phyloP scores from a whole-genome alignment of 2,888 invertebrate species.

The Chaetogeoica ovagalla region DNA sequence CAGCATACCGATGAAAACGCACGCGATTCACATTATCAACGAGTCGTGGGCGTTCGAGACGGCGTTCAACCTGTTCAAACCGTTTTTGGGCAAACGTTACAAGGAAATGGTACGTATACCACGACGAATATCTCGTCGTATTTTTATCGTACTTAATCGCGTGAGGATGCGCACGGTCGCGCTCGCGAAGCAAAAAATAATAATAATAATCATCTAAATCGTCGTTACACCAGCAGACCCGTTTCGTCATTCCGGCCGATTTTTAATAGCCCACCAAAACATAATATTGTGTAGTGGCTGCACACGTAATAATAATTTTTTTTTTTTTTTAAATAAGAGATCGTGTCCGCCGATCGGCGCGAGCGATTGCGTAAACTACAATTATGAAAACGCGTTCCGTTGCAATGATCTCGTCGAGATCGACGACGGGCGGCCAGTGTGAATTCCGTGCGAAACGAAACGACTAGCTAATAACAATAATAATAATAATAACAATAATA shows the following conservation, averaged over 20 bases:
- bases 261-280: neutral
- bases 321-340: neutral
- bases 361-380: neutral
- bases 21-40: slow-evolving; percentile 77
- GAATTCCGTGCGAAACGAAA: too few relatives aligned
- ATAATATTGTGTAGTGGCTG: too few relatives aligned
- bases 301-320: too few relatives aligned
- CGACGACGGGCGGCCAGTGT: too few relatives aligned
- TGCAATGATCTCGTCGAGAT: neutral
- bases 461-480: too few relatives aligned
- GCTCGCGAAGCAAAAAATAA: too few relatives aligned
- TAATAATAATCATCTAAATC: neutral
- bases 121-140: too few relatives aligned
- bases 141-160: neutral
- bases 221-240: too few relatives aligned
- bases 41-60: slow-evolving; percentile 82
- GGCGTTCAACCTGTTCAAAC: slow-evolving; percentile 77
- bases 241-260: neutral
- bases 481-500: too few relatives aligned
- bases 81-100: slow-evolving; percentile 66
- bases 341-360: neutral
- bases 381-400: neutral
- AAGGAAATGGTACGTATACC: slow-evolving; percentile 57
- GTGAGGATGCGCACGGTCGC: neutral
- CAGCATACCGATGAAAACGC: slow-evolving; percentile 72